Evolutionary conservation across 1,140 invertebrate genomes (phyloP).

Genomic region (Drosophila punjabiensis): DNA sequence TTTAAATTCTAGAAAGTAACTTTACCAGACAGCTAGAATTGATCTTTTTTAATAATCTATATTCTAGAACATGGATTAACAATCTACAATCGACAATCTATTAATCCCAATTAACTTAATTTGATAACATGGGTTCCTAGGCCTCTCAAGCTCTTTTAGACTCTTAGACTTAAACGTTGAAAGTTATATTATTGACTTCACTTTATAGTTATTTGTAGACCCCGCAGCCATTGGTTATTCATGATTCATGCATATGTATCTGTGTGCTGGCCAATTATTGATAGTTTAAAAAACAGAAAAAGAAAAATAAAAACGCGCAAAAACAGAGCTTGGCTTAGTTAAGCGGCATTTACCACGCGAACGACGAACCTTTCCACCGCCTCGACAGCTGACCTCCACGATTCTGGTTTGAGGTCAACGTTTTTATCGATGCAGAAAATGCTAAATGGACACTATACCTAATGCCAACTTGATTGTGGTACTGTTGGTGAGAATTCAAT

Average conservation of each 20-base stretch:
- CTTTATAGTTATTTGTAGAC: not conserved
- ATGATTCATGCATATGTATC: constrained; percentile 47
- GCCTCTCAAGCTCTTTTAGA: not conserved
- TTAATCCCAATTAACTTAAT: no score
- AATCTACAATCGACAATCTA: no score
- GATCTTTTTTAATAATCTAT: no score
- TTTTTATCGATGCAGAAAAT: constrained; percentile 73
- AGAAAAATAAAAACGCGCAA: constrained; percentile 17
- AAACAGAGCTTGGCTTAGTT: constrained; percentile 12
- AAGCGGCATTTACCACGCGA: constrained; percentile 37
- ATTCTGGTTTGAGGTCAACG: constrained; percentile 73
- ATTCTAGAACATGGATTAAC: no score
- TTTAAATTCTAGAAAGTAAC: no score
- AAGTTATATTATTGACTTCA: not conserved
- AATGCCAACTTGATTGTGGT: not conserved
- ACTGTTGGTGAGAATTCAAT: not conserved
- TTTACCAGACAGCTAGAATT: no score
- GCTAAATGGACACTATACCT: constrained; percentile 10
- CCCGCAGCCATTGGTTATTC: constrained; percentile 22
- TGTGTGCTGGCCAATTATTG: constrained; percentile 18
- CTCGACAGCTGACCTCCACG: constrained; percentile 57
- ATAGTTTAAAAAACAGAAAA: constrained; percentile 22
- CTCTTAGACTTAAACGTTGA: not conserved
- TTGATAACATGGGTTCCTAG: no score
- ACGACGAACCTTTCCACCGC: constrained; percentile 44